Percentiles rank a stretch among this genome's conserved stretches.
phyloP scores from a whole-genome alignment of 2,113 vertebrate species.

The Phylloscopus trochiloides region DNA sequence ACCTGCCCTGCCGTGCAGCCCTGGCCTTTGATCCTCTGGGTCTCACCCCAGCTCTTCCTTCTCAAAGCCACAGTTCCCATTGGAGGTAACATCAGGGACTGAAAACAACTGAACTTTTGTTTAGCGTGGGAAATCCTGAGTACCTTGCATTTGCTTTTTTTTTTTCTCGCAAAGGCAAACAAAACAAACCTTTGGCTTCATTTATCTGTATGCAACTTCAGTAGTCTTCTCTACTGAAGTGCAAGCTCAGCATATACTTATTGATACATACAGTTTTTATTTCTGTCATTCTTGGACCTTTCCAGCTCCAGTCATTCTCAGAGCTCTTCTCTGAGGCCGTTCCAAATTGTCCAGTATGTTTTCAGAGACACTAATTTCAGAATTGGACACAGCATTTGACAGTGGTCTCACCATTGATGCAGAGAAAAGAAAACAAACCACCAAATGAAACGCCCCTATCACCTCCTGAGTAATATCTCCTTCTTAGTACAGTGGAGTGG shows the following conservation, averaged over 20 bases:
- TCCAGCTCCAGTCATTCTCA: not conserved
- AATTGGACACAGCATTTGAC: not conserved
- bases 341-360: not conserved
- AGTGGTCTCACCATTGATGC: not conserved
- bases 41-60: not conserved
- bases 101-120: not conserved
- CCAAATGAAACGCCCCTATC: rapidly evolving
- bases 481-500: not conserved
- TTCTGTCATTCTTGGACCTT: not conserved
- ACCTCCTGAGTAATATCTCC: not conserved
- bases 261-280: not conserved
- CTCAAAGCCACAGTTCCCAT: not conserved
- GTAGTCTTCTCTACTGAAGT: not conserved
- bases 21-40: not conserved
- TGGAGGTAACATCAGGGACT: not conserved
- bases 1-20: rapidly evolving
- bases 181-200: not conserved
- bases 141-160: not conserved
- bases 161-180: not conserved
- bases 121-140: not conserved
- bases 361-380: not conserved
- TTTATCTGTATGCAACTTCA: not conserved
- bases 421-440: not conserved
- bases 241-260: not conserved
- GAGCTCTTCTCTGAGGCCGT: not conserved